Evolutionary conservation across 2,113 vertebrate genomes (phyloP).

Genomic region (Mionectes macconnelli): DNA sequence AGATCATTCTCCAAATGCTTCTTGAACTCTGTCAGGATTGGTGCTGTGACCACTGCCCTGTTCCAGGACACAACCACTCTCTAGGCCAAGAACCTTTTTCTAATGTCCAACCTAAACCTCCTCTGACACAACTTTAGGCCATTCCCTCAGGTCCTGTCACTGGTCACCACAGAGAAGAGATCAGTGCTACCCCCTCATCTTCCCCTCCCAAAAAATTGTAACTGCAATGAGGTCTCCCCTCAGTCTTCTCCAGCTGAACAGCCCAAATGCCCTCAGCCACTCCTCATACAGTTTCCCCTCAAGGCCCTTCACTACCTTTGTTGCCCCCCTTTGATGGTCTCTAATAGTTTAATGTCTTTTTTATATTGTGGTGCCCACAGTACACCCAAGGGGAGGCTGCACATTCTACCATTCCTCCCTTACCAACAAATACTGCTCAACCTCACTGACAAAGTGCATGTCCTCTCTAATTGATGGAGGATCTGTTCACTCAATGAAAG

Average conservation of each 20-base stretch:
- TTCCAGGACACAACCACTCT: neutral
- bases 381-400: neutral
- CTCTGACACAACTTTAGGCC: neutral
- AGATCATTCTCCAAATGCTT: neutral
- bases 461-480: neutral
- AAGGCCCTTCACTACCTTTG: neutral
- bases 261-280: neutral
- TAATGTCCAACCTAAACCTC: neutral
- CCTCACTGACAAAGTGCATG: neutral
- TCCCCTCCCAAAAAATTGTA: neutral
- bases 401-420: neutral
- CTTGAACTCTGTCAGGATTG: neutral
- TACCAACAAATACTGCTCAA: neutral
- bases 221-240: neutral
- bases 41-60: neutral
- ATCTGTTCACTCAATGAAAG: neutral
- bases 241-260: neutral
- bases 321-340: neutral
- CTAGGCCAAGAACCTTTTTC: neutral
- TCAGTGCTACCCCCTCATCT: neutral
- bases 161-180: neutral
- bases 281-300: neutral
- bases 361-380: neutral
- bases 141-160: neutral
- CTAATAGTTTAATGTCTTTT: neutral